Evolutionary conservation across 2,888 invertebrate genomes (phyloP), one percentile per base, ranked within the genome.

Genomic region (Pterobdella sp.): DNA sequence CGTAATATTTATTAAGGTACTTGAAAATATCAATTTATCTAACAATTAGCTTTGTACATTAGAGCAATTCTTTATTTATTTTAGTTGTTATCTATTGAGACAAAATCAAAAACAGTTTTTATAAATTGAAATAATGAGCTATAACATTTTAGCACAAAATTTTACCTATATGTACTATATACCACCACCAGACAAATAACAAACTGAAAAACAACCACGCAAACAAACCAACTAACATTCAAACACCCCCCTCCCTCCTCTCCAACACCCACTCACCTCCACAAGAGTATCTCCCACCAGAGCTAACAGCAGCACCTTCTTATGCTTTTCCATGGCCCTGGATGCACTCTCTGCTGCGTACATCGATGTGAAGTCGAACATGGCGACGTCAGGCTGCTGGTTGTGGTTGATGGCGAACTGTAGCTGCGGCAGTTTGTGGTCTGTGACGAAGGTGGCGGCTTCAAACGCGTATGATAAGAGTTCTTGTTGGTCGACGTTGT

Each of bases 291-390:
- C 97, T 0, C 97, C 97, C 1, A 97, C 96, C 72, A 98, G 87
- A 79, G 90, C 91, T 86, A 92, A 90, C 26, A 97, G 86, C 3
- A 97, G 86, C 64, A 90, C 88, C 77, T 91, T 90, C 0, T 93
- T 92, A 77, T 89, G 86, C 72, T 86, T 84, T 79, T 89, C 90
- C 22, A 92, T 84, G 31, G 94, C 90, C 80, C 93, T 88, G 78
- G 92, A 92, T 7, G 96, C 93, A 84, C 94, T 93, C 84, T 95
- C 94, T 0, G 97, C 94, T 0, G 94, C 93, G 84, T 93, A 97
- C 92, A 98, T 94, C 0, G 94, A 94, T 0, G 98, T 98, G 83
- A 98, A 98, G 85, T 98, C 98, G 84, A 98, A 98, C 88, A 97
- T 91, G 64, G 96, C 94, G 0, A 97, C 93, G 84, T 98, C 97